A percentile compares a stretch with the other conserved stretches of the same genome.
phyloP scores from a whole-genome alignment of 2,888 invertebrate species.

The Synergus umbraculus region DNA sequence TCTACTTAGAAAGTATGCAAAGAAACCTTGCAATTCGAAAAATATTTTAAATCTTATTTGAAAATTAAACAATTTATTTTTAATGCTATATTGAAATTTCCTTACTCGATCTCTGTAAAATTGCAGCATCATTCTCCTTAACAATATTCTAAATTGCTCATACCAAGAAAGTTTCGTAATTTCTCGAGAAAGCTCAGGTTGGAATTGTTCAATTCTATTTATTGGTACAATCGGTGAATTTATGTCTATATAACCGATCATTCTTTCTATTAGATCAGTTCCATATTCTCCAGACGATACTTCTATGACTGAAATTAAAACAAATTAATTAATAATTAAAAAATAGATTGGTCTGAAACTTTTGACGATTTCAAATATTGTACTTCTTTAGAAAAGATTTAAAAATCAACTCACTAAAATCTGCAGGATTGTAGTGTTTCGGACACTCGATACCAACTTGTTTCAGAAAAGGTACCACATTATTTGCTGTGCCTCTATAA shows the following conservation, averaged over 20 bases:
- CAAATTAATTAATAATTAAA: neutral
- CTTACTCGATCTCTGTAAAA: conserved; percentile 86
- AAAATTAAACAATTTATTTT: too few relatives aligned
- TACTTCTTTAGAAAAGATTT: neutral
- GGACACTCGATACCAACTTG: conserved; percentile 90
- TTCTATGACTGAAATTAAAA: conserved; percentile 78
- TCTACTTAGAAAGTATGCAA: too few relatives aligned
- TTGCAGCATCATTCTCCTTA: conserved; percentile 86
- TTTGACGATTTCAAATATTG: neutral
- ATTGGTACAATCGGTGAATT: conserved; percentile 64
- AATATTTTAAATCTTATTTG: too few relatives aligned
- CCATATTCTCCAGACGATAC: conserved; percentile 91
- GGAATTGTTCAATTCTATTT: conserved; percentile 57
- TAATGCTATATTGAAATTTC: neutral
- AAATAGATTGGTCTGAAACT: neutral
- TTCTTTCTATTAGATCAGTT: conserved; percentile 81
- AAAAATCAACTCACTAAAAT: conserved; percentile 87
- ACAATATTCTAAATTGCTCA: conserved; percentile 84
- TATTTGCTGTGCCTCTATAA: conserved; percentile 89
- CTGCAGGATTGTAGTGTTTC: conserved; percentile 95
- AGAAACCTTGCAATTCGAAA: too few relatives aligned
- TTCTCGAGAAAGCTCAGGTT: conserved; percentile 77
- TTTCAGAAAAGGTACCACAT: conserved; percentile 90
- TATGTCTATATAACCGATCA: conserved; percentile 84
- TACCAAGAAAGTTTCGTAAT: conserved; percentile 81